Conservation (phyloP, 2,888 invertebrate species). For the Marronus borbonicus region DNA sequence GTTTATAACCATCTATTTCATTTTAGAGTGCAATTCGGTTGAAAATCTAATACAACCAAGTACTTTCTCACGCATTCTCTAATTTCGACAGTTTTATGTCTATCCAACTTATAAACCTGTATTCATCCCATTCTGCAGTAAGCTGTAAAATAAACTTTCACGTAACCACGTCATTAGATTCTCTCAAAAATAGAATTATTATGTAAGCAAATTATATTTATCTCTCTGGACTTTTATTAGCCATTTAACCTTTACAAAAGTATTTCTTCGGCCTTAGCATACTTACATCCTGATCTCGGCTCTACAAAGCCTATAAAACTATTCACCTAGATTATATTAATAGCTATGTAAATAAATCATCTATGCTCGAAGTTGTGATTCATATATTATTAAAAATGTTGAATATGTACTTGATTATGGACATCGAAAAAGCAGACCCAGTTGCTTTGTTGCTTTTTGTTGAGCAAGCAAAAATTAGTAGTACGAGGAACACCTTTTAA, state of each 20-base stretch:
- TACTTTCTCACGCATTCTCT: too few species aligned
- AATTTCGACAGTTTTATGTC: too few species aligned
- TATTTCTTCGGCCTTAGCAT: conserved; percentile 12
- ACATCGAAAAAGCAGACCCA: background rate
- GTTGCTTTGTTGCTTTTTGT: background rate
- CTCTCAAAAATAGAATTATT: too few species aligned
- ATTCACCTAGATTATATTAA: background rate
- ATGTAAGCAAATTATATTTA: background rate
- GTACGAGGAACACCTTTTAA: background rate
- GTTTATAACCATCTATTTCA: too few species aligned
- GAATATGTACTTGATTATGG: background rate
- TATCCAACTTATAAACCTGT: too few species aligned
- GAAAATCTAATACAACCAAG: too few species aligned
- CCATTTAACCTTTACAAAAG: conserved; percentile 3
- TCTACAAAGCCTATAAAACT: conserved; percentile 2
- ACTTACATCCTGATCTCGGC: background rate
- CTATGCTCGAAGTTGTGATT: background rate
- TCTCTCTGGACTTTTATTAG: background rate
- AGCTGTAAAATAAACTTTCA: too few species aligned
- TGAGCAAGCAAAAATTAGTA: background rate
- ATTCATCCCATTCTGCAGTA: too few species aligned
- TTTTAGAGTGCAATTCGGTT: too few species aligned
- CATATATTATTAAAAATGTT: background rate
- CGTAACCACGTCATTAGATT: too few species aligned
- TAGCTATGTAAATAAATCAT: conserved; percentile 10